Percentiles rank a stretch among this genome's conserved stretches.
Evolutionary conservation across 2,113 vertebrate species (phyloP).

Genomic region (Casuarius casuarius): DNA sequence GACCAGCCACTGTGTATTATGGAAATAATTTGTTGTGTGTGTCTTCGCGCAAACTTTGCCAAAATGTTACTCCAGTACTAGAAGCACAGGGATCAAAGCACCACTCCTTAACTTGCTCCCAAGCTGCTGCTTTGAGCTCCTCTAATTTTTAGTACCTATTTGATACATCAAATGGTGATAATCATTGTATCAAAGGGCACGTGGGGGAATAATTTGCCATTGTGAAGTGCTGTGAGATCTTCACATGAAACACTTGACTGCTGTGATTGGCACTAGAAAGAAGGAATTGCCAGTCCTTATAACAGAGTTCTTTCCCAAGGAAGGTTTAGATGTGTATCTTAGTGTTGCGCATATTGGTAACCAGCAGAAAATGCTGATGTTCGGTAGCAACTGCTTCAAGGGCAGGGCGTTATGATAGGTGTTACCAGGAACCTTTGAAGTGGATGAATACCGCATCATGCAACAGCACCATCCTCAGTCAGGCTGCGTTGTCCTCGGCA

Average conservation of each 20-base stretch:
- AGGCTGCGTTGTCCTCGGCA: neutral
- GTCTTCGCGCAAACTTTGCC: neutral
- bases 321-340: neutral
- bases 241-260: neutral
- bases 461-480: neutral
- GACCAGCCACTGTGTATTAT: fast-evolving
- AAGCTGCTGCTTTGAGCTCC: neutral
- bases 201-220: constrained; percentile 24
- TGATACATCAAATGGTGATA: constrained; percentile 42
- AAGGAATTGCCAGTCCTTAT: constrained; percentile 6
- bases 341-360: fast-evolving
- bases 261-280: constrained; percentile 53
- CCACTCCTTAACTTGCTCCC: neutral
- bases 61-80: neutral
- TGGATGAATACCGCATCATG: neutral
- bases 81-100: neutral
- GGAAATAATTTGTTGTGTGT: neutral
- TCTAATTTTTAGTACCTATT: neutral
- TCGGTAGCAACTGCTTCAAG: neutral
- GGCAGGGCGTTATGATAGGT: neutral
- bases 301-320: neutral
- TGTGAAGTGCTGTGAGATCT: constrained; percentile 40
- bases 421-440: neutral
- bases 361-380: neutral
- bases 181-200: constrained; percentile 45